Base-by-base conservation (phyloP, 2,113 vertebrate genomes). In the Onychostruthus taczanowskii region DNA sequence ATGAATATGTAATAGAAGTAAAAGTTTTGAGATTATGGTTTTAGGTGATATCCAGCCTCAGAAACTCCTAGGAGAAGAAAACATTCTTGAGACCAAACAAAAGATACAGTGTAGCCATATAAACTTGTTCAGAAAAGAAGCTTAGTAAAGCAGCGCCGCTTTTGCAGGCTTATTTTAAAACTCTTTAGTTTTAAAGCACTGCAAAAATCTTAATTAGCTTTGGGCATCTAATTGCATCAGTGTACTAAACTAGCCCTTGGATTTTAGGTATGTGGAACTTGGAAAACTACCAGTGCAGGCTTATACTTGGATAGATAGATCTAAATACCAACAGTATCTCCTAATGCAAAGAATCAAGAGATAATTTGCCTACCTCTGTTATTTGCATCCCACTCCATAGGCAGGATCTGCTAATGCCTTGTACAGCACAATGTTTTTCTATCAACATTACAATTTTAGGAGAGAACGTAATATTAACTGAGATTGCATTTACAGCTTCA, bases 191-290 rank as follows among this genome's bases (percentile, higher is more conserved):
- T 81, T 76, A 83, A 93, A 92, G 23, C 44, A 43, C 46, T 77
- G 50, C 16, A 93, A 92, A 85, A 88, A 63, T 59, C 72, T 84
- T 94, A 16, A 86, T 93, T 80, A 92, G 21, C 50, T 94, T 93
- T 92, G 52, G 63, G 30, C 39, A 67, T 88, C 46, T 93, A 86
- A 84, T 77, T 88, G 37, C 35, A 44, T 39, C 43, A 70, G 27
- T 39, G 43, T 90, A 86, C 43, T 73, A 76, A 94, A 79, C 41
- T 75, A 95, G 19, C 11, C 13, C n/a, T 37, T 89, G 39, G 17
- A 88, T 84, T 93, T 93, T 31, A 84, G 66, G 44, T 59, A 44
- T 0, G 2, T 52, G 16, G 24, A 90, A 90, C 50, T 52, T 90
- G 30, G 68, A 86, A 92, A 89, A 78, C 27, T 59, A 52, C 21